These are phyloP conservation scores for Poliocrania exsul DNA, from an alignment of 2,797 vertebrate species.

Conservation along the genomic window DNA sequence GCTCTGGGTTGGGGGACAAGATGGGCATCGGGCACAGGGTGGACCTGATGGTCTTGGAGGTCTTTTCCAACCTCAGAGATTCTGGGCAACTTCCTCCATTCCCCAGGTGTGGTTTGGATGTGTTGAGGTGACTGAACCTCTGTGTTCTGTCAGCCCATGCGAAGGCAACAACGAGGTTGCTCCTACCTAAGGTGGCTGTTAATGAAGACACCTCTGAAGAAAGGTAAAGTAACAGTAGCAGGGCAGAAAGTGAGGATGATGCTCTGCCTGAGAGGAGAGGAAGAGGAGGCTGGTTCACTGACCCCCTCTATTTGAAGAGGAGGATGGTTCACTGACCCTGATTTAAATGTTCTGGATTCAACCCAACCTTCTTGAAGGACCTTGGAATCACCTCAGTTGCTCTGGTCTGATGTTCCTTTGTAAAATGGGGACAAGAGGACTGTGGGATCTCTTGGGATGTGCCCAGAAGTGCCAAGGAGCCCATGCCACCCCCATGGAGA, in stretches of 20 bases:
- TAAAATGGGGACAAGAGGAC: background rate
- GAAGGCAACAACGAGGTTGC: background rate
- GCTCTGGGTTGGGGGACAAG: background rate
- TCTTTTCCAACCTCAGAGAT: background rate
- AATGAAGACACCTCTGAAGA: background rate
- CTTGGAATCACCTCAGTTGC: background rate
- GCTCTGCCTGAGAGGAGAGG: background rate
- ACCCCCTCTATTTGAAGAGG: background rate
- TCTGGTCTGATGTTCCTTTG: background rate
- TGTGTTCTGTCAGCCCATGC: background rate
- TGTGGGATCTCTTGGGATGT: background rate
- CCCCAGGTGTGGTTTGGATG: accelerated
- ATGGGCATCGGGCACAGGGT: background rate
- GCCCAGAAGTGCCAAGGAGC: background rate
- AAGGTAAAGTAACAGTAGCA: background rate
- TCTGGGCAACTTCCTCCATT: background rate
- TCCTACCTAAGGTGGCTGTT: background rate
- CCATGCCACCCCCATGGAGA: background rate
- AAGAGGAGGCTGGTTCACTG: background rate
- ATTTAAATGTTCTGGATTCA: background rate
- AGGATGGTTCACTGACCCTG: background rate
- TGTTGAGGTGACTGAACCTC: background rate
- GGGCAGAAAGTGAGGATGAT: background rate
- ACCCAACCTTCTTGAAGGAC: background rate
- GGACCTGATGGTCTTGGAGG: background rate